A percentile compares a stretch with the other conserved stretches of the same genome.
Evolutionary conservation across 2,888 invertebrate genomes (phyloP).

Genomic region (Rhagonycha lutea): DNA sequence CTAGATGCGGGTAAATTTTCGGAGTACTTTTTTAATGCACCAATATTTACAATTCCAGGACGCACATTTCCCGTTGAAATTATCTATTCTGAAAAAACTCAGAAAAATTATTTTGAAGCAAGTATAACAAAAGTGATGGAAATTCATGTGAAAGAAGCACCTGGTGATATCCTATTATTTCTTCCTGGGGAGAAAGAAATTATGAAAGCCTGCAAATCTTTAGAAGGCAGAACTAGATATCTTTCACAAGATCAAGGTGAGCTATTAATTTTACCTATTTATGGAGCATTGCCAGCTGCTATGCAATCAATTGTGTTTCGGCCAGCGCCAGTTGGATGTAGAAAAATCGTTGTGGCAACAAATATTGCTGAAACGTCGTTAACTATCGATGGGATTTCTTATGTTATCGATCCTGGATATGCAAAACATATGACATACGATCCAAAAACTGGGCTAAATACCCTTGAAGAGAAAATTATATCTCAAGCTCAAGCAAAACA

Average conservation of each 20-base stretch:
- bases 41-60: conserved; percentile 55
- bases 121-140: conserved; percentile 99
- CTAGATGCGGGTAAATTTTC: conserved; percentile 70
- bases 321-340: conserved; percentile 95
- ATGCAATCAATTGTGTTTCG: conserved; percentile 99
- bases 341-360: conserved; percentile 97
- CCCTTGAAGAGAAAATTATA: conserved; percentile 97
- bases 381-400: conserved; percentile 69
- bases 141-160: conserved; percentile 96
- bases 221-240: conserved; percentile 97
- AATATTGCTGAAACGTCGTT: conserved; percentile 97
- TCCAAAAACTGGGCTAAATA: conserved; percentile 98
- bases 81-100: conserved; percentile 96
- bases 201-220: conserved; percentile 95
- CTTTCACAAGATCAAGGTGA: conserved; percentile 63
- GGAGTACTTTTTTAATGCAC: no score
- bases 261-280: conserved; percentile 94
- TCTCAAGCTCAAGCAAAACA: conserved; percentile 97
- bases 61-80: conserved; percentile 97
- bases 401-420: conserved; percentile 99
- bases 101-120: conserved; percentile 98
- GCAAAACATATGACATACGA: conserved; percentile 99
- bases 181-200: conserved; percentile 59
- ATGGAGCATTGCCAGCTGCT: conserved; percentile 96
- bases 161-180: conserved; percentile 87